These are phyloP conservation scores for Drosophila nr. perissopoda DNA, from an alignment of 2,888 invertebrate species.

Conservation along the genomic window DNA sequence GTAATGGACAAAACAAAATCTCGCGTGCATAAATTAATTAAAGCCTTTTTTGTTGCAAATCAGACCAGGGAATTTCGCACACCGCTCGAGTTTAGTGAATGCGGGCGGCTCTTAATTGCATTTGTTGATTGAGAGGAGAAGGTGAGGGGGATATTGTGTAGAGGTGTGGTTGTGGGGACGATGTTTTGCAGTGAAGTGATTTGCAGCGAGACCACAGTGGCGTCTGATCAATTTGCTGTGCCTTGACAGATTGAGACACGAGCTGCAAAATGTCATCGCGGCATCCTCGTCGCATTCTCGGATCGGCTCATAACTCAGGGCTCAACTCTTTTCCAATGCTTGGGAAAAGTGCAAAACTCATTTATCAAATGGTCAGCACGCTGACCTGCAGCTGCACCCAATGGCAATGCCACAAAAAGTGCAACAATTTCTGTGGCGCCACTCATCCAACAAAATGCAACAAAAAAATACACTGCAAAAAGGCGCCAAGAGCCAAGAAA, in stretches of 20 bases:
- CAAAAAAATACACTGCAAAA: slow-evolving; percentile 12
- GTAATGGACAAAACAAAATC: slow-evolving; percentile 17
- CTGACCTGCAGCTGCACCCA: slow-evolving; percentile 55
- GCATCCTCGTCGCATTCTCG: slow-evolving; percentile 28
- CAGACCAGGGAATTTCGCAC: slow-evolving; percentile 26
- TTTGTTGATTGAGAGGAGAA: slow-evolving; percentile 4
- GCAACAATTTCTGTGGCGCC: slow-evolving; percentile 63
- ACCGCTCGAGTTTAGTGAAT: slow-evolving; percentile 9
- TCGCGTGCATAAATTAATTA: slow-evolving; percentile 58
- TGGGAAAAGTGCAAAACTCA: slow-evolving; percentile 72
- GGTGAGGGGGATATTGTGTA: neutral
- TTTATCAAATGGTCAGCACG: slow-evolving; percentile 72
- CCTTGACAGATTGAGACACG: slow-evolving; percentile 64
- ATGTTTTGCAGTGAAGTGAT: slow-evolving; percentile 36
- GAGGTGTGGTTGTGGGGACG: neutral
- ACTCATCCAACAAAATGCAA: slow-evolving; percentile 23
- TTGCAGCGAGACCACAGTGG: slow-evolving; percentile 39
- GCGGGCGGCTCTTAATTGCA: slow-evolving; percentile 43
- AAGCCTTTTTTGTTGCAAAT: slow-evolving; percentile 43
- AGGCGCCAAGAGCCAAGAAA: slow-evolving; percentile 49
- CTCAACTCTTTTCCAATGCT: slow-evolving; percentile 37
- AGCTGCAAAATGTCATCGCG: slow-evolving; percentile 49
- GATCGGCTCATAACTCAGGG: slow-evolving; percentile 62
- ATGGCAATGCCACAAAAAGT: slow-evolving; percentile 60
- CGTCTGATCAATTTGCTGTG: slow-evolving; percentile 63